A percentile compares a stretch with the other conserved stretches of the same genome.
phyloP scores from a whole-genome alignment of 1,140 invertebrate genomes.

The Aphaenogaster rudis region DNA sequence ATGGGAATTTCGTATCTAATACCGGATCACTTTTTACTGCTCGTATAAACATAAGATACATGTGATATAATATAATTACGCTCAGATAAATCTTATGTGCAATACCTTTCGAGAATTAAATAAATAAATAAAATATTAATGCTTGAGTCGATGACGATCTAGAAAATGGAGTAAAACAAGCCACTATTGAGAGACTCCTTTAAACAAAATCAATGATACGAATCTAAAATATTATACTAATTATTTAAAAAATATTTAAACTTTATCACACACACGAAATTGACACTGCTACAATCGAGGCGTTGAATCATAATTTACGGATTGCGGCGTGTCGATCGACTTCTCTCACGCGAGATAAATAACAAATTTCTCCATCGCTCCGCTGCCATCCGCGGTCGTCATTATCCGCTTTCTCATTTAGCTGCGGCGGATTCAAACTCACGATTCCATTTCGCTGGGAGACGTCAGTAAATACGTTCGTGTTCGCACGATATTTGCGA shows the following conservation, averaged over 20 bases:
- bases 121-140: background rate
- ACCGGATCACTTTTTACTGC: background rate
- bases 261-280: background rate
- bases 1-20: slow-evolving; percentile 21
- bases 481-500: slow-evolving; percentile 76
- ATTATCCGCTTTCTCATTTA: slow-evolving; percentile 72
- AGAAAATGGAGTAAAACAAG: background rate
- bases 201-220: background rate
- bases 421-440: slow-evolving; percentile 66
- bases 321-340: background rate
- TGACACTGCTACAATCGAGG: background rate
- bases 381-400: slow-evolving; percentile 62
- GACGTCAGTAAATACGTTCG: slow-evolving; percentile 74
- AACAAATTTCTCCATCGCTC: slow-evolving; percentile 61
- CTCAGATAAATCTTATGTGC: background rate
- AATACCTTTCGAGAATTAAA: background rate
- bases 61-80: slow-evolving; percentile 15
- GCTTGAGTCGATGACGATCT: background rate
- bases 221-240: background rate
- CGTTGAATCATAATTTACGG: background rate
- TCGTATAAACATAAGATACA: background rate
- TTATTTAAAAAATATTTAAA: background rate
- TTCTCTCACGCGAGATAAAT: slow-evolving; percentile 60
- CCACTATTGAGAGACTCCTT: background rate
- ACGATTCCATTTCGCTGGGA: slow-evolving; percentile 73